Base-by-base conservation (phyloP, 2,888 invertebrate genomes). In the Ryuthela nishihirai region DNA sequence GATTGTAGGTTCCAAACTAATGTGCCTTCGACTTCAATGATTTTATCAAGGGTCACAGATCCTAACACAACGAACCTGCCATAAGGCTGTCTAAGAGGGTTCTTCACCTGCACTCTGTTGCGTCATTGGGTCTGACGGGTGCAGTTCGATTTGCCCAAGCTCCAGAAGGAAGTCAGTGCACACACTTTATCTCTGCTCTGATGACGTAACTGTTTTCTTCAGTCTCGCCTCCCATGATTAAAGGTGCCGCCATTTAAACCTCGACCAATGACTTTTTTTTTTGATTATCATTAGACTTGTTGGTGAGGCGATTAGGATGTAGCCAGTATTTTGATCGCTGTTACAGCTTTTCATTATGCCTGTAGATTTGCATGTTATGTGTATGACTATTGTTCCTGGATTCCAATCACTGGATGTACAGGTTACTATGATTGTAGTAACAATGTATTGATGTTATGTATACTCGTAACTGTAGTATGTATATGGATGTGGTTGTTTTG, bases 401-500 rank as follows among this genome's bases (percentile, higher is more conserved):
- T 46, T 41, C 35, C 40, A 49, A 24, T 25, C 49, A 25, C 40
- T 34, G 41, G 26, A 17, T 49, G 49, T 49, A 49, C 49, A 49
- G 49, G 34, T 40, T 38, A 49, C 17, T 36, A 20, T 58, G 42
- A 49, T 46, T 50, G 41, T 47, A 52, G 47, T 52, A 49, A 53
- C 53, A 50, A 12, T 29, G 29, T 29, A 29, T 29, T 12, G 12
- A 29, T 29, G 29, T 29, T 29, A 29, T 9, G 29, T 29, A 29
- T 9, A 29, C 9, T 29, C 12, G 29, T 29, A 29, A 29, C 12
- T 29, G 29, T 7, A 9, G 29, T 29, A 29, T 12, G 9, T 12
- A 29, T 39, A 20, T 12, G 12, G 20, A 21, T 60, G 60, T 60
- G 53, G 41, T 60, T 54, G 54, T 60, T 60, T 40, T 47, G 54